phyloP scores from a whole-genome alignment of 2,888 invertebrate species.

The Coenonympha glycerion region DNA sequence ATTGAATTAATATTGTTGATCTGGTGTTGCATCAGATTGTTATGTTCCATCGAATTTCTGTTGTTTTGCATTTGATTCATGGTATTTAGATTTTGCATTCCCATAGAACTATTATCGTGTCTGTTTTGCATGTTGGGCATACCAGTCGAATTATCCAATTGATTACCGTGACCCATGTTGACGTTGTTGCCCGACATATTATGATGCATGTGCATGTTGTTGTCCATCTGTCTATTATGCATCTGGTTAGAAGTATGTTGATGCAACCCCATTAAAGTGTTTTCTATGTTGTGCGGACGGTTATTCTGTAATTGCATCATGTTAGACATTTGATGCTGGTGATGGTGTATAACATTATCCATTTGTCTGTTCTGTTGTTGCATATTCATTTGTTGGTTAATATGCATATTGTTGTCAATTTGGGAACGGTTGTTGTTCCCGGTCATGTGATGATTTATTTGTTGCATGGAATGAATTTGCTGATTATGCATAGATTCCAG shows the following conservation, averaged over 20 bases:
- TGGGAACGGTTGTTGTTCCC: conserved; percentile 50
- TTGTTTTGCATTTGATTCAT: conserved; percentile 66
- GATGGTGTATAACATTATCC: conserved; percentile 59
- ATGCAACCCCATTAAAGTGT: conserved; percentile 62
- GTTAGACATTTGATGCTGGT: conserved; percentile 67
- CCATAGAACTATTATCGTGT: conserved; percentile 59
- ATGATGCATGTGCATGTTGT: conserved; percentile 66
- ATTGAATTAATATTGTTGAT: conserved; percentile 56
- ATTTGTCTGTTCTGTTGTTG: conserved; percentile 64
- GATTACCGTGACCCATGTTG: conserved; percentile 54
- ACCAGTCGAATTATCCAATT: conserved; percentile 55
- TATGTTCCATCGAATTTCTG: conserved; percentile 61
- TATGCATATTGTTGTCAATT: conserved; percentile 62
- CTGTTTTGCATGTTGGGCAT: conserved; percentile 61
- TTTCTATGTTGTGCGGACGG: conserved; percentile 59
- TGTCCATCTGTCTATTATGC: conserved; percentile 65
- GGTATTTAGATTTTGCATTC: conserved; percentile 59
- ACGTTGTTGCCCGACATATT: conserved; percentile 56
- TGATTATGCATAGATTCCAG: conserved; percentile 64
- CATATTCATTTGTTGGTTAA: conserved; percentile 61
- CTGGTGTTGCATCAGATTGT: conserved; percentile 65
- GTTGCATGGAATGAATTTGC: conserved; percentile 64
- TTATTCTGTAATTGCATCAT: conserved; percentile 68
- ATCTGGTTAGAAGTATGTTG: conserved; percentile 65
- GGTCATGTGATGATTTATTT: conserved; percentile 59